Percentiles rank a stretch among this genome's conserved stretches.
Evolutionary conservation across 2,888 invertebrate genomes (phyloP).

Genomic region (Psylliodes chrysocephalus): DNA sequence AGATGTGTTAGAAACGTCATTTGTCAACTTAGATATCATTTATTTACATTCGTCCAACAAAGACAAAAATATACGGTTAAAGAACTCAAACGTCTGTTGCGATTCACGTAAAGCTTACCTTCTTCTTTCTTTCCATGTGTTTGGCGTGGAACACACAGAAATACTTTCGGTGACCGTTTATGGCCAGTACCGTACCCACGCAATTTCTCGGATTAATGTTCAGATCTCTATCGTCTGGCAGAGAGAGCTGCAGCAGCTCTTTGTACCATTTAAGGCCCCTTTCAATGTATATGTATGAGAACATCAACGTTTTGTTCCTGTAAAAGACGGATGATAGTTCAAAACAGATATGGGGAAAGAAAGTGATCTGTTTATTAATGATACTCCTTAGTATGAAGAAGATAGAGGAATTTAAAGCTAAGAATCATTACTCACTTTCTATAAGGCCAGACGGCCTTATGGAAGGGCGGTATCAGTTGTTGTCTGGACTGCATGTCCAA

Average conservation of each 20-base stretch:
- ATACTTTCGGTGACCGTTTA: constrained; percentile 97
- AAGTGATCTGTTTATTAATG: too few relatives aligned
- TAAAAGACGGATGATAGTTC: too few relatives aligned
- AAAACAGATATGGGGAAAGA: too few relatives aligned
- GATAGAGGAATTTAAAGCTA: too few relatives aligned
- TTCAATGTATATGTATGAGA: constrained; percentile 93
- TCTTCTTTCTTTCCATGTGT: constrained; percentile 83
- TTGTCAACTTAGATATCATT: too few relatives aligned
- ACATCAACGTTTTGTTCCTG: constrained; percentile 95
- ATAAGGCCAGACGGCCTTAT: constrained; percentile 94
- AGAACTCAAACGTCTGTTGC: too few relatives aligned
- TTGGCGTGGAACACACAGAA: constrained; percentile 99
- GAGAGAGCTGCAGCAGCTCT: constrained; percentile 85
- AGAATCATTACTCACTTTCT: constrained; percentile 82
- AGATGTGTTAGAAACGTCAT: too few relatives aligned
- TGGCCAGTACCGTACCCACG: constrained; percentile 93
- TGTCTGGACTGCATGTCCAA: constrained; percentile 90
- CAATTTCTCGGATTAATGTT: constrained; percentile 96
- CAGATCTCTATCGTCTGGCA: constrained; percentile 83
- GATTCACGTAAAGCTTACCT: too few relatives aligned
- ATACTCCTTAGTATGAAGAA: too few relatives aligned
- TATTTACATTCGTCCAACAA: too few relatives aligned
- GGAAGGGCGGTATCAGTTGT: constrained; percentile 89
- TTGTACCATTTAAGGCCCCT: constrained; percentile 95
- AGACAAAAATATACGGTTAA: too few relatives aligned